Evolutionary conservation across 2,113 vertebrate genomes (phyloP).

Genomic region (Pterocles burchelli): DNA sequence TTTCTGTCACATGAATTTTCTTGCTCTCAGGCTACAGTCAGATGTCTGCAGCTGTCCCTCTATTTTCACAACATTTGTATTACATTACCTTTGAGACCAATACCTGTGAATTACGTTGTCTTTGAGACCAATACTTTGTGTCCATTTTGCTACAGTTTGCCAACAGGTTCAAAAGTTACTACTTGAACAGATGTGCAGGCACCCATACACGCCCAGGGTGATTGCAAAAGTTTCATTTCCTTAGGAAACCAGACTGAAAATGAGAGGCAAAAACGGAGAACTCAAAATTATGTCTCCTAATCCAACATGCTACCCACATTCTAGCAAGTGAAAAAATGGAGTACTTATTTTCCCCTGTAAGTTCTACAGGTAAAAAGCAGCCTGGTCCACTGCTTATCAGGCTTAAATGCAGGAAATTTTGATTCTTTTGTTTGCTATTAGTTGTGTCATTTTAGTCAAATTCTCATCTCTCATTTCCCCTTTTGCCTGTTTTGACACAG

Average conservation of each 20-base stretch:
- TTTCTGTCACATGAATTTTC: background rate
- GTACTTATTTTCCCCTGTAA: background rate
- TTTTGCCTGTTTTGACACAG: constrained; percentile 7
- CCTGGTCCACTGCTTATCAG: accelerated
- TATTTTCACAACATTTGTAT: background rate
- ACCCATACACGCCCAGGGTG: background rate
- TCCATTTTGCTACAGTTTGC: background rate
- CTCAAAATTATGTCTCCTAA: background rate
- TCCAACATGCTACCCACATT: background rate
- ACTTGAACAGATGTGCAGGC: background rate
- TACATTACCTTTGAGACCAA: background rate
- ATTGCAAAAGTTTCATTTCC: constrained; percentile 53
- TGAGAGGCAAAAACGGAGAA: background rate
- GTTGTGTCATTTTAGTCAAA: constrained; percentile 3
- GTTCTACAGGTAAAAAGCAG: background rate
- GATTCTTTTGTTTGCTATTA: background rate
- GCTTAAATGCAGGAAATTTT: background rate
- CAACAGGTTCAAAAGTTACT: background rate
- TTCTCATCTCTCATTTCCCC: constrained; percentile 8
- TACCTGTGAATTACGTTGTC: background rate
- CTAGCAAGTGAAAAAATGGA: background rate
- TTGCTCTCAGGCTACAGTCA: background rate
- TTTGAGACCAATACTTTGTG: background rate
- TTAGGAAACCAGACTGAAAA: constrained; percentile 3
- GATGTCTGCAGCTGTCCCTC: background rate